Evolutionary conservation across 2,888 invertebrate species (phyloP).

Genomic region (Tridacna crocea): DNA sequence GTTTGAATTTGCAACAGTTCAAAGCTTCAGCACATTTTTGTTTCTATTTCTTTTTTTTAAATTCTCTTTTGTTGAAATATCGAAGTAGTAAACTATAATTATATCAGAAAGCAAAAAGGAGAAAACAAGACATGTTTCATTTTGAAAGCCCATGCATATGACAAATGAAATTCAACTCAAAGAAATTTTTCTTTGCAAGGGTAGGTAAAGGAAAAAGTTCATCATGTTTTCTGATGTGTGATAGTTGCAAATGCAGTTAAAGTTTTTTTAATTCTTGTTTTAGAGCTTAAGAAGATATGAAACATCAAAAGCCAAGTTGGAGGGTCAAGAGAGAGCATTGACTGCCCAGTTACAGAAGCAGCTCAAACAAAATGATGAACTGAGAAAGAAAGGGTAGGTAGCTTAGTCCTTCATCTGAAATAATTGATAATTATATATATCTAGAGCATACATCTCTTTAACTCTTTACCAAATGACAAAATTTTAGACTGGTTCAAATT

Average conservation of each 20-base stretch:
- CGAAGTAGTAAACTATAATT: too few species aligned
- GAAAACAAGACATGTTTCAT: too few species aligned
- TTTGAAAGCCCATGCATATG: too few species aligned
- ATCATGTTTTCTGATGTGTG: too few species aligned
- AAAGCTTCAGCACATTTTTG: neutral
- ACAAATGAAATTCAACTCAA: too few species aligned
- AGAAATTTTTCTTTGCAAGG: too few species aligned
- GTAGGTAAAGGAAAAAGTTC: too few species aligned
- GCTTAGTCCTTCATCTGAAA: neutral
- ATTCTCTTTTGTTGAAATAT: neutral
- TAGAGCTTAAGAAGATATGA: slow-evolving; percentile 78
- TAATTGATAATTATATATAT: neutral
- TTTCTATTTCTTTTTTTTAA: neutral
- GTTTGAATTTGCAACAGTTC: neutral
- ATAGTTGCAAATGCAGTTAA: too few species aligned
- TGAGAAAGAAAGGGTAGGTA: slow-evolving; percentile 72
- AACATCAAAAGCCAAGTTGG: slow-evolving; percentile 75
- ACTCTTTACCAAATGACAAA: too few species aligned
- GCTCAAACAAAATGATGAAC: slow-evolving; percentile 75
- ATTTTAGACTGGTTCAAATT: too few species aligned
- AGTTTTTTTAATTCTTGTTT: too few species aligned
- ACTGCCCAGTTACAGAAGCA: slow-evolving; percentile 71
- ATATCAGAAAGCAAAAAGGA: too few species aligned
- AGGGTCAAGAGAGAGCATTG: slow-evolving; percentile 77
- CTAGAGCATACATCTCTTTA: neutral